Conservation (phyloP, 2,113 vertebrate genomes). For the Grammomys surdaster region DNA sequence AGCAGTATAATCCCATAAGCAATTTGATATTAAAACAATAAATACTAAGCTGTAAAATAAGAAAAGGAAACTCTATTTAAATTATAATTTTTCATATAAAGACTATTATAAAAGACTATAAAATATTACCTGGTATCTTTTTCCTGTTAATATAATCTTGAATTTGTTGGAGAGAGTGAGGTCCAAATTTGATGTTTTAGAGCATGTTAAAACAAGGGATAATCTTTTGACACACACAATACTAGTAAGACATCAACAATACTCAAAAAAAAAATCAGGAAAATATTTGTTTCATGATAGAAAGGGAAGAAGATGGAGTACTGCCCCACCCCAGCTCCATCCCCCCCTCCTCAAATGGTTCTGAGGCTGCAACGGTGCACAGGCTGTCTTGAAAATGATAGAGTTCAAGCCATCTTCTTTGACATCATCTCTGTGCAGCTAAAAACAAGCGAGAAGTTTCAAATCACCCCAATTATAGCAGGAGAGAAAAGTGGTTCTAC, state of each 20-base stretch:
- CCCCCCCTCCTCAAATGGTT: neutral
- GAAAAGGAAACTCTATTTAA: neutral
- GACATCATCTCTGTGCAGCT: neutral
- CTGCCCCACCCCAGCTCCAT: fast-evolving
- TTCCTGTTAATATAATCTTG: constrained; percentile 36
- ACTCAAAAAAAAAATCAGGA: neutral
- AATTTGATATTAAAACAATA: constrained; percentile 76
- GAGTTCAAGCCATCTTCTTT: neutral
- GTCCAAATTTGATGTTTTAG: neutral
- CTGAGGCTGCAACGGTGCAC: neutral
- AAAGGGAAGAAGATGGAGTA: neutral
- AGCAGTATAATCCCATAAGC: constrained; percentile 8
- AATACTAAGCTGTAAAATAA: constrained; percentile 64
- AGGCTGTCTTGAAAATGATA: neutral
- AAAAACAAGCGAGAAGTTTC: neutral
- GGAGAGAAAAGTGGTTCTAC: neutral
- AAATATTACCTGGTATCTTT: constrained; percentile 28
- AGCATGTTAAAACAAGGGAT: neutral
- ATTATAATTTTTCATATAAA: constrained; percentile 56
- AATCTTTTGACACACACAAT: neutral
- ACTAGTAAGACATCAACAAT: neutral
- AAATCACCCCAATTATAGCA: neutral
- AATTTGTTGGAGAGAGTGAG: neutral
- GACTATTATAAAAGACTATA: neutral
- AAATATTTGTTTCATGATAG: neutral